Base-by-base conservation (phyloP, 2,888 invertebrate species). In the Pseudeuparius sepicola region DNA sequence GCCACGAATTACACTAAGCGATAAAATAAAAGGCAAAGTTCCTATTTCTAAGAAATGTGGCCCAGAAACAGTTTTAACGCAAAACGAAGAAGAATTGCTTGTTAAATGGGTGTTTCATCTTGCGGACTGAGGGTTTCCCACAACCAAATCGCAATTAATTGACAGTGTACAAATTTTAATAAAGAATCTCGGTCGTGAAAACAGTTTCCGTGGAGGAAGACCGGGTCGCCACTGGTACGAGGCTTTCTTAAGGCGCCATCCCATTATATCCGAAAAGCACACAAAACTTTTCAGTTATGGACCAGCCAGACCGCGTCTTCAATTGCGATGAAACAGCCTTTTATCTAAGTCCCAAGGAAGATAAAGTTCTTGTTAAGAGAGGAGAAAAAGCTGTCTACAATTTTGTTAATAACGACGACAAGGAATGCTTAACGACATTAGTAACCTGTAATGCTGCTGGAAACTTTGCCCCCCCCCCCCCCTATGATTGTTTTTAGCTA, bases 401-500 rank as follows among this genome's bases (percentile, higher is more conserved):
- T 16, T 10, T 24, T 10, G 27, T 18, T 6, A 11, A 7, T 7
- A 25, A 25, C 11, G 26, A 28, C n/a, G 28, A 28, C 12, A 28
- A 28, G 14, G 28, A 28, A n/a, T 28, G 28, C 14, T 28, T 28
- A 15, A 28, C 28, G 4, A 15, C 14, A n/a, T 15, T 36, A 3
- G 27, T 25, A 4, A 24, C 24, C 26, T 25, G 24, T 14, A 25
- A 16, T 15, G 40, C 35, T 13, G 26, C 24, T 25, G 34, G 37
- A 11, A 14, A 13, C 14, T 7, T 37, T 14, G 12, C n/a, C 7
- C 33, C 40, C 6, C 40, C 34, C 14, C 17, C n/a, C n/a, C n/a
- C n/a, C n/a, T n/a, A n/a, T 40, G 31, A 31, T 40, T 14, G 13
- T 40, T 10, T 37, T 37, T 34, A 34, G 34, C 4, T 40, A 36